These are phyloP conservation scores for Neodontobutis hainanensis DNA, from an alignment of 2,113 vertebrate species.

Conservation along the genomic window DNA sequence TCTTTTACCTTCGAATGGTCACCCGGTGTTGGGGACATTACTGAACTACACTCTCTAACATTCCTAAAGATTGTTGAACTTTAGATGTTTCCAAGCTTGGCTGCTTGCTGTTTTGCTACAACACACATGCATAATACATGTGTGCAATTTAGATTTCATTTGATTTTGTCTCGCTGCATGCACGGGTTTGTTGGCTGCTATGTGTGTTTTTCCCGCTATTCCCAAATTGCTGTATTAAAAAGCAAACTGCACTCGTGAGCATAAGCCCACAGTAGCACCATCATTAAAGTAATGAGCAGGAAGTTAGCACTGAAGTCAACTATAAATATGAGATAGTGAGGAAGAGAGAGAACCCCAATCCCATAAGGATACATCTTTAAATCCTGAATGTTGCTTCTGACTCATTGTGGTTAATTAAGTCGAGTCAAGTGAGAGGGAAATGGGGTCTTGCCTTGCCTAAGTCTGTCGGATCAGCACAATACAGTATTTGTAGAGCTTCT, in stretches of 20 bases:
- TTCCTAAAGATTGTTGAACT: constrained; percentile 25
- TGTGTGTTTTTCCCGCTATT: constrained; percentile 38
- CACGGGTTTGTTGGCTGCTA: constrained; percentile 22
- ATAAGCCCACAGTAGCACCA: constrained; percentile 58
- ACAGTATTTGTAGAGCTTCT: constrained; percentile 51
- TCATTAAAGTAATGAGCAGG: constrained; percentile 76
- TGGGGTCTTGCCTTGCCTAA: constrained; percentile 57
- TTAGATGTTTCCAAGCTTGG: constrained; percentile 27
- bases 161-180: constrained; percentile 40
- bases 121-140: constrained; percentile 61
- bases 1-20: constrained; percentile 21
- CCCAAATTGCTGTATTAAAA: constrained; percentile 59
- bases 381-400: constrained; percentile 72
- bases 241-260: constrained; percentile 62
- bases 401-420: constrained; percentile 77
- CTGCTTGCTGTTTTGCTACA: constrained; percentile 29
- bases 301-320: constrained; percentile 68
- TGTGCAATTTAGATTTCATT: constrained; percentile 53
- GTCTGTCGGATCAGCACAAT: constrained; percentile 62
- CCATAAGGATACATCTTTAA: constrained; percentile 70
- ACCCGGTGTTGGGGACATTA: constrained; percentile 17
- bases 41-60: constrained; percentile 12
- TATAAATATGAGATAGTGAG: constrained; percentile 54
- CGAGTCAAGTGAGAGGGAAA: constrained; percentile 70
- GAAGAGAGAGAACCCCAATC: constrained; percentile 61